A percentile compares a stretch with the other conserved stretches of the same genome.
Evolutionary conservation across 2,113 vertebrate genomes (phyloP).

Genomic region (Geococcyx californianus): DNA sequence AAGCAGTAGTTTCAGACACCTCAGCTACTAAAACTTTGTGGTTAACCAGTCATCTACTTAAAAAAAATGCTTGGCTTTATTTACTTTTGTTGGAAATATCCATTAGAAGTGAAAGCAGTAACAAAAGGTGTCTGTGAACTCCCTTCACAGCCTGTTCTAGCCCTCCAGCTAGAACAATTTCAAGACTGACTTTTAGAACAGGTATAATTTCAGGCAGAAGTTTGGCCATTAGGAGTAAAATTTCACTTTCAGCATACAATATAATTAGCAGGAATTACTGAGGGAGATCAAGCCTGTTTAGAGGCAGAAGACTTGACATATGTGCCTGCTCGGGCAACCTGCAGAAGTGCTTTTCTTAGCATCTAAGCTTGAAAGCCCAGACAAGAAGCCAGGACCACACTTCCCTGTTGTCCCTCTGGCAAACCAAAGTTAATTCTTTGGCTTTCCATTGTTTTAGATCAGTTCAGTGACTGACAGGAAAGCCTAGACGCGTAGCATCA

Average conservation of each 20-base stretch:
- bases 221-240: neutral
- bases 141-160: neutral
- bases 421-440: neutral
- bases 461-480: no score
- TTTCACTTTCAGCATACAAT: neutral
- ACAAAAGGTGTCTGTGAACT: neutral
- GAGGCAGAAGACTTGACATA: neutral
- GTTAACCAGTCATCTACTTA: neutral
- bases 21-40: neutral
- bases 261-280: neutral
- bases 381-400: neutral
- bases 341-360: neutral
- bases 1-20: neutral
- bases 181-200: neutral
- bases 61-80: neutral
- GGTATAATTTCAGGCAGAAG: neutral
- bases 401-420: neutral
- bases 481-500: neutral
- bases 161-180: neutral
- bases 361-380: fast-evolving
- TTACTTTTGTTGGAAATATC: neutral
- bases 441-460: neutral
- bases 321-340: neutral
- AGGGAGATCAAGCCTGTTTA: neutral
- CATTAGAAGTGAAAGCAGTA: neutral